phyloP scores from a whole-genome alignment of 2,113 vertebrate species.

The Paedocypris sp. region DNA sequence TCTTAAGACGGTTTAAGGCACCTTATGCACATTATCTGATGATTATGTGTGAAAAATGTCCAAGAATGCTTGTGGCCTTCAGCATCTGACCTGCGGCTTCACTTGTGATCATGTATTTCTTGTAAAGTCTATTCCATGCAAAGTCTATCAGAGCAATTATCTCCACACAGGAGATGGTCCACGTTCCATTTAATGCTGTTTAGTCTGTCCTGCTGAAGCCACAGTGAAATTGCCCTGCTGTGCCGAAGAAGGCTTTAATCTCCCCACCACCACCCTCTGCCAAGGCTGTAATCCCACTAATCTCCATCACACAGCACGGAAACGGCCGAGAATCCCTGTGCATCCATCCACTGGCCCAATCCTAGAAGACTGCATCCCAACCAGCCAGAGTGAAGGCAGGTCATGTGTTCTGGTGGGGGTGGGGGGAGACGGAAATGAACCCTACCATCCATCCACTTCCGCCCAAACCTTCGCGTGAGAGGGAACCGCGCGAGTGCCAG shows the following conservation, averaged over 20 bases:
- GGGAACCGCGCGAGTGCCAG: slow-evolving; percentile 56
- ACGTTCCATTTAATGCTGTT: neutral
- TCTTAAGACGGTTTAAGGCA: neutral
- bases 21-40: neutral
- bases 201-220: slow-evolving; percentile 31
- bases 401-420: neutral
- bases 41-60: neutral
- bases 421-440: slow-evolving; percentile 5
- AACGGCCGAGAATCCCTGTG: slow-evolving; percentile 22
- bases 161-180: neutral
- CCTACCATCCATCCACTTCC: slow-evolving; percentile 46
- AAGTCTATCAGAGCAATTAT: neutral
- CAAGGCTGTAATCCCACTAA: slow-evolving; percentile 30
- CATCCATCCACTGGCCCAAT: neutral
- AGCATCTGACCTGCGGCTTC: slow-evolving; percentile 2
- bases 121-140: neutral
- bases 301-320: slow-evolving; percentile 10
- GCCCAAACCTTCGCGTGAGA: slow-evolving; percentile 53
- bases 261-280: slow-evolving; percentile 39
- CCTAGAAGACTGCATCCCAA: neutral
- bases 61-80: neutral
- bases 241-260: slow-evolving; percentile 58
- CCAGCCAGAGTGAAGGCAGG: neutral
- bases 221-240: slow-evolving; percentile 69
- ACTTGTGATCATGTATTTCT: neutral